phyloP scores from a whole-genome alignment of 2,888 invertebrate genomes.

The Zelleria hepariella region DNA sequence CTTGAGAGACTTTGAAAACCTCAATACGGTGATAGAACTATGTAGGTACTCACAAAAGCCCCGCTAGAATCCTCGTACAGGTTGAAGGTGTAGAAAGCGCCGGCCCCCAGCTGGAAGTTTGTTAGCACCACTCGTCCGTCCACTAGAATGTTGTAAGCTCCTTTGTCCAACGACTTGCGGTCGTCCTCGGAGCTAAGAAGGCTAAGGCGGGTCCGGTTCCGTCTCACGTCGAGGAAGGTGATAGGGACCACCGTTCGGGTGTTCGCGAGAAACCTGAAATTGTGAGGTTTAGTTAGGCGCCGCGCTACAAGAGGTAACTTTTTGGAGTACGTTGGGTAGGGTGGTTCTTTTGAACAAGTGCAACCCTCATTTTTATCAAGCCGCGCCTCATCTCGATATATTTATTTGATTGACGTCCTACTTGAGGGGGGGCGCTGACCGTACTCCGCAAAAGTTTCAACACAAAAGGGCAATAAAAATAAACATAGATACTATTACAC shows the following conservation, averaged over 20 bases:
- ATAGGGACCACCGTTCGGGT: constrained; percentile 27
- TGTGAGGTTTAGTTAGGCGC: background rate
- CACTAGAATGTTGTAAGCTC: constrained; percentile 45
- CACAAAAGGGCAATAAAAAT: no score
- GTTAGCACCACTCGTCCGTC: constrained; percentile 32
- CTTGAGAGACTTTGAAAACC: no score
- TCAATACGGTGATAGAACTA: no score
- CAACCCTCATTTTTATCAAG: no score
- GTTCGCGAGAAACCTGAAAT: constrained; percentile 56
- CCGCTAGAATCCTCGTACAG: constrained; percentile 43
- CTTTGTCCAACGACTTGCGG: constrained; percentile 37
- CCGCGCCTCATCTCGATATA: no score
- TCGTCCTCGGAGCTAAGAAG: constrained; percentile 28
- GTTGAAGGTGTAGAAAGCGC: constrained; percentile 77
- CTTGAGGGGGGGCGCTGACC: no score
- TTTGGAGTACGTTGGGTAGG: no score
- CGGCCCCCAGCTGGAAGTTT: constrained; percentile 58
- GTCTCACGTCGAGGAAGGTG: constrained; percentile 28
- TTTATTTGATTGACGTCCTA: no score
- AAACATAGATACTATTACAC: no score
- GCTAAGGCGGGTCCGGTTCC: constrained; percentile 31
- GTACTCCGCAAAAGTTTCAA: no score
- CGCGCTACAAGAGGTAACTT: no score
- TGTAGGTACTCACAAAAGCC: constrained; percentile 39
- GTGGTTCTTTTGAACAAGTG: no score